A percentile compares a stretch with the other conserved stretches of the same genome.
These are phyloP conservation scores for Dasypus novemcinctus DNA, from an alignment of 2,113 vertebrate genomes.

Conservation along the genomic window DNA sequence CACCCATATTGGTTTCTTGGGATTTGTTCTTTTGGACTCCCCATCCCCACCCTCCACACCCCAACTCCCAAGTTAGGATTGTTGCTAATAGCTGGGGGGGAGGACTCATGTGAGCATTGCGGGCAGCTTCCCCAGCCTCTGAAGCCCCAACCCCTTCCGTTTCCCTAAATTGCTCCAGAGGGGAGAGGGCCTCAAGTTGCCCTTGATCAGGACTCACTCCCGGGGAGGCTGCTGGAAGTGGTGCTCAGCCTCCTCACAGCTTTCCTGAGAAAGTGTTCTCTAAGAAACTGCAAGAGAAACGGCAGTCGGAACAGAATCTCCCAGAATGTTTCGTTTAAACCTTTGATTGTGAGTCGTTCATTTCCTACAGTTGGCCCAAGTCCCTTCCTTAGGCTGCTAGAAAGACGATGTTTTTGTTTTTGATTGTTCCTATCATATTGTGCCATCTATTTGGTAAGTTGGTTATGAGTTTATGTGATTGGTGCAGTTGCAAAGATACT, in stretches of 20 bases:
- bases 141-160: not conserved
- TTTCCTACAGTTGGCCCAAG: not conserved
- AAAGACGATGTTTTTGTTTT: not conserved
- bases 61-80: not conserved
- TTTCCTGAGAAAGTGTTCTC: not conserved
- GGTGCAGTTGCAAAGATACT: not conserved
- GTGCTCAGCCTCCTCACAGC: not conserved
- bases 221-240: not conserved
- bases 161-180: not conserved
- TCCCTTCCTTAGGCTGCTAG: not conserved
- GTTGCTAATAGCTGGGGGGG: not conserved
- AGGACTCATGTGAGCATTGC: not conserved
- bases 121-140: not conserved
- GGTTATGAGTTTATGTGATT: not conserved
- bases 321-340: not conserved
- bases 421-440: not conserved
- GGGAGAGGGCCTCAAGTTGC: not conserved
- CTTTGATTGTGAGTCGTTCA: conserved; percentile 1
- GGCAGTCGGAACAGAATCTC: not conserved
- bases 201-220: not conserved
- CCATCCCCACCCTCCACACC: not conserved
- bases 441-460: conserved; percentile 2
- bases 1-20: not conserved
- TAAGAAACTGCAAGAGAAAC: not conserved
- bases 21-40: not conserved